phyloP scores from a whole-genome alignment of 2,888 invertebrate species.

The Drosophila pegasa region DNA sequence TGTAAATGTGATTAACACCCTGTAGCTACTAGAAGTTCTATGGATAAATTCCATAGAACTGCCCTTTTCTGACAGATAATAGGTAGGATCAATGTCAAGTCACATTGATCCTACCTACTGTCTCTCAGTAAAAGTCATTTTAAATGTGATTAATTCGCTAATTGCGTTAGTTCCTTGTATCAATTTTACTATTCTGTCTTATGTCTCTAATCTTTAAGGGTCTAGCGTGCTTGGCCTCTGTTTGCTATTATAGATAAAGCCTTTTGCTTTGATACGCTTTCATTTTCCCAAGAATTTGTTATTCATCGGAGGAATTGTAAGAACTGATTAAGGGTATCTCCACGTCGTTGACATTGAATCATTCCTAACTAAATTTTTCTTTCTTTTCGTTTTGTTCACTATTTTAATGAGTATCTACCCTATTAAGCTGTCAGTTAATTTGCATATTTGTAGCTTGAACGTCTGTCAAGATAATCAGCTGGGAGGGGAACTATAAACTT shows the following conservation, averaged over 20 bases:
- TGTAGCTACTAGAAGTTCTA: too few relatives aligned
- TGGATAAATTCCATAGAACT: too few relatives aligned
- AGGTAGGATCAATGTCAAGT: too few relatives aligned
- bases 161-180: neutral
- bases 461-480: neutral
- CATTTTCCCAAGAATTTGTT: neutral
- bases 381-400: neutral
- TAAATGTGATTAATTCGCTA: neutral
- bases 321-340: conserved; percentile 2
- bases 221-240: neutral
- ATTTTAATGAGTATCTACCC: neutral
- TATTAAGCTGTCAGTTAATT: neutral
- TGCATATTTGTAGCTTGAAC: conserved; percentile 1
- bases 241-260: neutral
- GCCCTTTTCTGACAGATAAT: too few relatives aligned
- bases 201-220: neutral
- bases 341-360: neutral
- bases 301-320: neutral
- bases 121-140: neutral
- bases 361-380: neutral
- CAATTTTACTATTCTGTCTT: neutral
- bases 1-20: too few relatives aligned
- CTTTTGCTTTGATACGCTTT: neutral
- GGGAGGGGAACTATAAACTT: neutral
- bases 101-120: too few relatives aligned